Evolutionary conservation across 2,888 invertebrate species (phyloP), one percentile per base, ranked within the genome.

Genomic region (Agapostemon virescens): DNA sequence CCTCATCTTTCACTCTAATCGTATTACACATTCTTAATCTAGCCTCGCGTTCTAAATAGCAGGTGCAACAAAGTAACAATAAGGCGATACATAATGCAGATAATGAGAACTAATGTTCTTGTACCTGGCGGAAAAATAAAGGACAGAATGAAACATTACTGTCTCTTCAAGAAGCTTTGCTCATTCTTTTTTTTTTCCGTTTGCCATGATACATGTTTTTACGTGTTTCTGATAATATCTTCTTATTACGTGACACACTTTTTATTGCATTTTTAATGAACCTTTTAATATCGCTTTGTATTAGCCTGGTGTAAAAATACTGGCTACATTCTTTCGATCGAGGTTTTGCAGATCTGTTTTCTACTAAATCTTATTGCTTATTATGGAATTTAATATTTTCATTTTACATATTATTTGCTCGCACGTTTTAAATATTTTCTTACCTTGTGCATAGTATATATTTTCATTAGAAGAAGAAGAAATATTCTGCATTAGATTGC

Each of bases 1-100:
- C 79, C 64, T 77, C 63, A 64, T 63, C 68, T 36, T 77, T 77
- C 61, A 26, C 58, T 30, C 30, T 30, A 63, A 26, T 49, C 77
- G 42, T 49, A 20, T 68, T 68, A 77, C 42, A 23, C 49, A 45
- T 58, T 73, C 64, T 58, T 69, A 69, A 78, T 69, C 78, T 69
- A 0, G 26, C 55, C 0, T 5, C 55, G 55, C 45, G 30, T 42
- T 11, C 33, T 61, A 71, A 77, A 61, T 67, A 69, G 23, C 52
- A 33, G 38, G 20, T 66, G 23, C 55, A 72, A 66, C 38, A 58
- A 78, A 30, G 38, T 73, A 69, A 58, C 55, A 64, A 78, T 49
- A 38, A 38, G 17, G 20, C 17, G 78, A 78, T 73, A 33, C 73
- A 73, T 49, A 69, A 73, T 58, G 6, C n/a, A 33, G 67, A 79